Percentiles rank a stretch among this genome's conserved stretches.
Evolutionary conservation across 2,113 vertebrate genomes (phyloP).

Genomic region (Meleagris gallopavo): DNA sequence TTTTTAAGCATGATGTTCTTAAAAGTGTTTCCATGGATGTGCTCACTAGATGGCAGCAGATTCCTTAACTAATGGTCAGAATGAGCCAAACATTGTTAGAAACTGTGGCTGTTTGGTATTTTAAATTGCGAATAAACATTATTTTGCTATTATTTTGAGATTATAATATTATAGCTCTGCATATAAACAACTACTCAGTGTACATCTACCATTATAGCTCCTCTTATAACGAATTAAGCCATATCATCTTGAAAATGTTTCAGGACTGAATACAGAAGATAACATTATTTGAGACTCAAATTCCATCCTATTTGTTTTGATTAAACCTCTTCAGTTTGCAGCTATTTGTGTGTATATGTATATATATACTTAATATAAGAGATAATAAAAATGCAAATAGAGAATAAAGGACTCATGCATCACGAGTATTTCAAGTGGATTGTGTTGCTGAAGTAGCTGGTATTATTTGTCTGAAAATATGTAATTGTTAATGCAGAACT

Average conservation of each 20-base stretch:
- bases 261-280: neutral
- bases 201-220: neutral
- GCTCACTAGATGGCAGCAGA: slow-evolving; percentile 73
- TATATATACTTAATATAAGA: neutral
- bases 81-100: neutral
- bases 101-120: neutral
- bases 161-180: no score
- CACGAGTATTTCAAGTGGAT: neutral
- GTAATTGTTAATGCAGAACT: neutral
- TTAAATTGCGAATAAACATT: neutral
- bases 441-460: neutral
- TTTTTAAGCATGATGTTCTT: neutral
- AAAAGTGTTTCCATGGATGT: neutral
- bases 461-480: neutral
- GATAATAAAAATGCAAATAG: neutral
- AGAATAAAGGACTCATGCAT: neutral
- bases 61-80: slow-evolving; percentile 19
- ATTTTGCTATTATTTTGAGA: neutral
- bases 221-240: neutral
- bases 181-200: no score
- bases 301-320: neutral
- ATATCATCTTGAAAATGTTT: neutral
- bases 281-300: neutral
- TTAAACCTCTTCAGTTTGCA: neutral
- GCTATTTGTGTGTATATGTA: neutral